Percentiles rank a stretch among this genome's conserved stretches.
These are phyloP conservation scores for Dolichopus griseipennis DNA, from an alignment of 2,888 invertebrate genomes.

Conservation along the genomic window DNA sequence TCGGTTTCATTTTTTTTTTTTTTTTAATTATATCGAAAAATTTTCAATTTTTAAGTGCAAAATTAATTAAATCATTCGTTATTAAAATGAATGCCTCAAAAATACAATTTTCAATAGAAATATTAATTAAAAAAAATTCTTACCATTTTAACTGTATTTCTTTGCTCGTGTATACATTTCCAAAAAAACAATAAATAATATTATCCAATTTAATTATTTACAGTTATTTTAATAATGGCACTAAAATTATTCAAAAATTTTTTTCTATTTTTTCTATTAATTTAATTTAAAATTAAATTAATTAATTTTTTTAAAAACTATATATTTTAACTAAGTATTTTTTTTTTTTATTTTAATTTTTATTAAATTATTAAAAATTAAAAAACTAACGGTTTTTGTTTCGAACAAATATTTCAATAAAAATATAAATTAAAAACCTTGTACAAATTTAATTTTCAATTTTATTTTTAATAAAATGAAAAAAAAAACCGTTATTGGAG, in stretches of 20 bases:
- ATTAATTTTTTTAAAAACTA: too few relatives aligned
- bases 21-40: too few relatives aligned
- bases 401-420: too few relatives aligned
- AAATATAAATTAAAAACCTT: too few relatives aligned
- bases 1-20: too few relatives aligned
- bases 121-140: background rate
- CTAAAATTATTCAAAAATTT: background rate
- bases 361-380: too few relatives aligned
- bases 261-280: background rate
- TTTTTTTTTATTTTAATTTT: too few relatives aligned
- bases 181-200: background rate
- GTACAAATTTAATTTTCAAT: too few relatives aligned
- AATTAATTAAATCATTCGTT: background rate
- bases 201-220: background rate
- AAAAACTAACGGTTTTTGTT: too few relatives aligned
- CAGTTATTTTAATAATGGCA: too few relatives aligned
- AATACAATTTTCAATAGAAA: background rate
- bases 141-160: slow-evolving; percentile 1
- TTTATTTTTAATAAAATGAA: too few relatives aligned
- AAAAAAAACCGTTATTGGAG: background rate
- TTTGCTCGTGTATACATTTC: background rate
- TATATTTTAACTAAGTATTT: too few relatives aligned
- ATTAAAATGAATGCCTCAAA: background rate
- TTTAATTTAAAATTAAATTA: background rate
- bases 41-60: background rate